Evolutionary conservation across 2,888 invertebrate species (phyloP).

Genomic region (Chydorus sphaericus): DNA sequence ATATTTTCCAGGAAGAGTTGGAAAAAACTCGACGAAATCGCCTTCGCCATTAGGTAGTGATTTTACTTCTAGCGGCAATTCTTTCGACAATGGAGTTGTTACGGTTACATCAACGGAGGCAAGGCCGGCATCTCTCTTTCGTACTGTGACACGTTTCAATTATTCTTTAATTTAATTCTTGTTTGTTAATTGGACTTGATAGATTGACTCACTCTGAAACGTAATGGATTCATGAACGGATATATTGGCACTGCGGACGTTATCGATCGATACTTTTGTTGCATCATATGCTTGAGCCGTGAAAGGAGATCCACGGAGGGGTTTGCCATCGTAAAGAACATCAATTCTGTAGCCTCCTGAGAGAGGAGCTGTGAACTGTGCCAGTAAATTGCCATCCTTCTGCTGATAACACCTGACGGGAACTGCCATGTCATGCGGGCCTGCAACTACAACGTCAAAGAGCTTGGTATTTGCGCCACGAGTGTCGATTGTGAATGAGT

Average conservation of each 20-base stretch:
- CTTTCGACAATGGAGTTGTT: conserved; percentile 70
- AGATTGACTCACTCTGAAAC: conserved; percentile 48
- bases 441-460: conserved; percentile 79
- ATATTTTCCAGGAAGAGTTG: conserved; percentile 66
- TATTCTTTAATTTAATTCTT: neutral
- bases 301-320: conserved; percentile 84
- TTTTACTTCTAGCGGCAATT: conserved; percentile 58
- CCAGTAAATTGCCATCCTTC: conserved; percentile 83
- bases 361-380: conserved; percentile 69
- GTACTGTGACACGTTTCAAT: conserved; percentile 37
- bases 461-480: conserved; percentile 53
- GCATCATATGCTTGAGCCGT: conserved; percentile 84
- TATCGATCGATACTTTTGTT: conserved; percentile 60
- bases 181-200: neutral
- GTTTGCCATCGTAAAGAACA: conserved; percentile 75
- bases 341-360: conserved; percentile 43
- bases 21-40: conserved; percentile 62
- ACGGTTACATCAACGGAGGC: conserved; percentile 77
- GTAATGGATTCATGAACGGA: conserved; percentile 68
- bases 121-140: conserved; percentile 63
- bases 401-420: conserved; percentile 91
- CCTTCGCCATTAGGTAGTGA: conserved; percentile 37
- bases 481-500: conserved; percentile 78
- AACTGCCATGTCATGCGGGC: conserved; percentile 56
- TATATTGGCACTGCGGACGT: conserved; percentile 48